Conservation (phyloP, 2,797 vertebrate species). For the Anas georgica region DNA sequence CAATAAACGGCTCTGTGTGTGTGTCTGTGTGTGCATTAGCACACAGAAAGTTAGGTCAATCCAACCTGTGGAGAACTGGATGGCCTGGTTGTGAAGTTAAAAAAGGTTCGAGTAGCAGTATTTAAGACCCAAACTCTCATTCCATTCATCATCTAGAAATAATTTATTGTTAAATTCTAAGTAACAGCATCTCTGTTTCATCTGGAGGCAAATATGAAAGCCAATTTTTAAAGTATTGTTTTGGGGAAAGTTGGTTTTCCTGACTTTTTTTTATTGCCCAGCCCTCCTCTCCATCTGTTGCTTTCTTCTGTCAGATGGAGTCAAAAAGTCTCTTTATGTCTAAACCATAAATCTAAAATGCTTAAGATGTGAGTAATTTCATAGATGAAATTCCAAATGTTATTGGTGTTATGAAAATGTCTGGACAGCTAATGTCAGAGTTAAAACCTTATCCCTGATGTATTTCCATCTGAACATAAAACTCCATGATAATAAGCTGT, state of each 20-base stretch:
- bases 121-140: slow-evolving; percentile 10
- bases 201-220: not conserved
- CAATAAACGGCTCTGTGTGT: not conserved
- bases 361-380: slow-evolving; percentile 34
- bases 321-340: slow-evolving; percentile 45
- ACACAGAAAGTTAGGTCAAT: not conserved
- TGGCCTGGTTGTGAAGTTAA: not conserved
- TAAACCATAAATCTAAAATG: slow-evolving; percentile 13
- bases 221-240: slow-evolving; percentile 13
- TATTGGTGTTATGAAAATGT: slow-evolving; percentile 49
- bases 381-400: slow-evolving; percentile 54
- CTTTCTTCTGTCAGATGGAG: slow-evolving; percentile 40
- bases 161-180: not conserved
- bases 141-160: not conserved
- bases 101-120: not conserved
- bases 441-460: slow-evolving; percentile 57
- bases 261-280: not conserved
- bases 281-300: slow-evolving; percentile 45
- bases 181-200: not conserved
- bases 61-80: not conserved
- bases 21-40: not conserved
- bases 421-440: slow-evolving; percentile 67
- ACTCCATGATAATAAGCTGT: slow-evolving; percentile 38
- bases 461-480: slow-evolving; percentile 56
- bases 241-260: not conserved